phyloP scores from a whole-genome alignment of 2,113 vertebrate species.

The Lepus timidus region DNA sequence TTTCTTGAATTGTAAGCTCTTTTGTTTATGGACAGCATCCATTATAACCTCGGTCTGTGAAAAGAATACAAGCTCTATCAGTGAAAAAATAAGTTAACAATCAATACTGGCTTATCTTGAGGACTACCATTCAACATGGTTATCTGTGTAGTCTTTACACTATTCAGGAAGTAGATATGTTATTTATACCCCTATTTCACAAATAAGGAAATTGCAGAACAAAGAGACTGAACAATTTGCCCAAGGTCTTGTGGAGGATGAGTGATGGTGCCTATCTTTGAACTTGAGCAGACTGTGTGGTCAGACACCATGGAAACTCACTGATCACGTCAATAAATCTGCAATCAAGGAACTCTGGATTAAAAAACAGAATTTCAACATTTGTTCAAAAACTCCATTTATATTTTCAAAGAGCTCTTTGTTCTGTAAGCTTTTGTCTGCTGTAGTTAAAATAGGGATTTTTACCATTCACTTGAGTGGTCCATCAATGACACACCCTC shows the following conservation, averaged over 20 bases:
- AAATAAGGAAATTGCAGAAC: neutral
- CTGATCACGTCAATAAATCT: neutral
- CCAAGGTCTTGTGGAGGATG: too few species aligned
- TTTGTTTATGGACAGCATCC: slow-evolving; percentile 95
- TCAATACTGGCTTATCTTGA: neutral
- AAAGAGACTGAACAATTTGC: neutral
- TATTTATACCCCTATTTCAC: neutral
- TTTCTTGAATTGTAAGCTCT: slow-evolving; percentile 94
- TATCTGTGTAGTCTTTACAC: neutral
- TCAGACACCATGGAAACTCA: neutral
- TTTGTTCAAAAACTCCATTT: neutral
- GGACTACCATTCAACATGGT: neutral
- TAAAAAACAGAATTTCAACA: slow-evolving; percentile 27
- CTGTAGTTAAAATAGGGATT: neutral
- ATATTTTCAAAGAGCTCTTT: slow-evolving; percentile 4
- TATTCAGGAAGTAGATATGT: neutral
- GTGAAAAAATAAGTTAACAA: neutral
- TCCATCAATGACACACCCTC: neutral
- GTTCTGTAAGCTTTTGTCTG: neutral
- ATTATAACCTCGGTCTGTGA: slow-evolving; percentile 94
- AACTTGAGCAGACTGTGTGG: neutral
- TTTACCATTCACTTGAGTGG: neutral
- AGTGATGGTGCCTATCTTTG: neutral
- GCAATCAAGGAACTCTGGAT: neutral
- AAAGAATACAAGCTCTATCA: slow-evolving; percentile 62